These are phyloP conservation scores for Holacanthella duospinosa DNA, from an alignment of 2,888 invertebrate species.

Conservation along the genomic window DNA sequence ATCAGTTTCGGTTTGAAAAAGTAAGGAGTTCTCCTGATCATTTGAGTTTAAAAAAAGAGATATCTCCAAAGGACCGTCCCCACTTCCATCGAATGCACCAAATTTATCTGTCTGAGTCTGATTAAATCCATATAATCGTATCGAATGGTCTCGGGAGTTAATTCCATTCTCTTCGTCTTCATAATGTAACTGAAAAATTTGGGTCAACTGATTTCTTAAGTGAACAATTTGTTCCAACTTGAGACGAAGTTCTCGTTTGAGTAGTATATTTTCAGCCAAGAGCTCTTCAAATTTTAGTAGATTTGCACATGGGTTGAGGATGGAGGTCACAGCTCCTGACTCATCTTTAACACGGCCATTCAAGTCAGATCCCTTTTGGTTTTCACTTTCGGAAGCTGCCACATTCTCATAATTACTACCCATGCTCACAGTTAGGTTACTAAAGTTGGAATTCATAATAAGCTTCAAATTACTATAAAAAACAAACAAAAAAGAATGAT, in stretches of 20 bases:
- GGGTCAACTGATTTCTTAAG: not conserved
- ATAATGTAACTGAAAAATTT: slow-evolving; percentile 1
- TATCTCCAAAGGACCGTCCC: not conserved
- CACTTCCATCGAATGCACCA: not conserved
- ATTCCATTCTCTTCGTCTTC: not conserved
- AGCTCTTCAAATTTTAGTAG: not conserved
- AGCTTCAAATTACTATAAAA: too few species aligned
- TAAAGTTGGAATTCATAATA: too few species aligned
- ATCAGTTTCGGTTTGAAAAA: not conserved
- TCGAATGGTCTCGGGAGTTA: not conserved
- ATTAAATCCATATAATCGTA: not conserved
- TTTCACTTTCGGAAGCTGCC: too few species aligned
- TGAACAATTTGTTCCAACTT: not conserved
- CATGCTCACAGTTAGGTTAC: too few species aligned
- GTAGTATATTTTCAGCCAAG: not conserved
- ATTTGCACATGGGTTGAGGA: too few species aligned
- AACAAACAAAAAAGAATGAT: too few species aligned
- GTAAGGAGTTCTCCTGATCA: not conserved
- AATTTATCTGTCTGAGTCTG: not conserved
- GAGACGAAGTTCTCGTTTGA: not conserved
- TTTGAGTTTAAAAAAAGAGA: not conserved
- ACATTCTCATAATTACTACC: too few species aligned
- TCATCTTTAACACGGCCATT: too few species aligned
- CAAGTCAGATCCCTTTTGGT: too few species aligned
- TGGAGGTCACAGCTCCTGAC: too few species aligned